Percentiles rank a stretch among this genome's conserved stretches.
These are phyloP conservation scores for Heptranchias perlo DNA, from an alignment of 2,113 vertebrate genomes.

Conservation along the genomic window DNA sequence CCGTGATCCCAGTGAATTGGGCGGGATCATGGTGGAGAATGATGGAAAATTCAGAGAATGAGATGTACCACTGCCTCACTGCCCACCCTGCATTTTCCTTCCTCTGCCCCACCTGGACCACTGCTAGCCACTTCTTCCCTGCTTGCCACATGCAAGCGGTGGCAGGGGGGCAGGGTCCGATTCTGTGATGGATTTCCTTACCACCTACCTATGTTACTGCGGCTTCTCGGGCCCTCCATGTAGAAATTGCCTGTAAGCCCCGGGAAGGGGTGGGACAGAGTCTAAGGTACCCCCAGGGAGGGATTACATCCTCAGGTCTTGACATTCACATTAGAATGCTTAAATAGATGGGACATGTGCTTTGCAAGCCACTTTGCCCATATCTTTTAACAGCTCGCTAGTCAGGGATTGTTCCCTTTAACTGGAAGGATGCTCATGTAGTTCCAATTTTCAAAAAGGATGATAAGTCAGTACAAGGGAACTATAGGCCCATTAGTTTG, in stretches of 20 bases:
- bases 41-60: neutral
- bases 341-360: neutral
- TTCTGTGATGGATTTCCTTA: too few relatives aligned
- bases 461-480: too few relatives aligned
- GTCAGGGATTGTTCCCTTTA: neutral
- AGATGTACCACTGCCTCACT: neutral
- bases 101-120: neutral
- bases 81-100: neutral
- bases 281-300: neutral
- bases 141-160: too few relatives aligned
- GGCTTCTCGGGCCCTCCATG: neutral
- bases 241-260: neutral
- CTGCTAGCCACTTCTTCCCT: neutral
- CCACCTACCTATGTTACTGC: neutral
- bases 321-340: neutral
- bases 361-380: neutral
- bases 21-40: neutral
- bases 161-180: too few relatives aligned
- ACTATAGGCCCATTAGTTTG: neutral
- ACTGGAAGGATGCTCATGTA: neutral
- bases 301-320: neutral
- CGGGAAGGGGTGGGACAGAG: neutral
- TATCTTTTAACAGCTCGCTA: neutral
- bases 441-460: neutral
- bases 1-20: neutral